A percentile compares a stretch with the other conserved stretches of the same genome.
phyloP scores from a whole-genome alignment of 2,113 vertebrate genomes.

The Regulus satrapa region DNA sequence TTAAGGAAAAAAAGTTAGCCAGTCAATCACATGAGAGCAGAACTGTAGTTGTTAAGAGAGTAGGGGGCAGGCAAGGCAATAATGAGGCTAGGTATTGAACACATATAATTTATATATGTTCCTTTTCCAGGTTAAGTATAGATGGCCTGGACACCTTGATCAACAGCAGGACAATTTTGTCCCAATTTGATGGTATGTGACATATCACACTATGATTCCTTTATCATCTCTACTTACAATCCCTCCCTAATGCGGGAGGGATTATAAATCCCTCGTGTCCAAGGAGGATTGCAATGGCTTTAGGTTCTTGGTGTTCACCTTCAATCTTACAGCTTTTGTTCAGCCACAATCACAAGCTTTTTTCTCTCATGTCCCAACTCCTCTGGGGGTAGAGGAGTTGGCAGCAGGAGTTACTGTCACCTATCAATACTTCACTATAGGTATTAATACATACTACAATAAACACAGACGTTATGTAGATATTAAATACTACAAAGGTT shows the following conservation, averaged over 20 bases:
- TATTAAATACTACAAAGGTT: background rate
- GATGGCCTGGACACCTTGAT: background rate
- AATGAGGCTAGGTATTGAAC: background rate
- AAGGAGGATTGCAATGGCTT: background rate
- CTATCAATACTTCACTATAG: background rate
- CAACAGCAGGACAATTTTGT: background rate
- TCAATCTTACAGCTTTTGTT: background rate
- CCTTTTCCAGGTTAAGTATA: background rate
- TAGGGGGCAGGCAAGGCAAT: too few species aligned
- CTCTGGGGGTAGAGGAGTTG: background rate
- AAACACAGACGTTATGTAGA: background rate
- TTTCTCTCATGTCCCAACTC: background rate
- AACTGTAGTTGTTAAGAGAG: rapidly evolving
- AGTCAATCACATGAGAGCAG: background rate
- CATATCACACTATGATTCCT: background rate
- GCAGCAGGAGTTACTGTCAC: background rate
- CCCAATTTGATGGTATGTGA: background rate
- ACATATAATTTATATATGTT: background rate
- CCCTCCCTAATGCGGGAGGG: background rate
- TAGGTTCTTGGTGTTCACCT: background rate
- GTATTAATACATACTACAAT: background rate
- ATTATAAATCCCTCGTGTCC: too few species aligned
- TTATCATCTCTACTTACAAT: background rate
- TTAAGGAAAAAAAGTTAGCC: too few species aligned
- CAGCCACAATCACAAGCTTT: background rate